These are phyloP conservation scores for Bucorvus abyssinicus DNA, from an alignment of 2,797 vertebrate genomes.

Conservation along the genomic window DNA sequence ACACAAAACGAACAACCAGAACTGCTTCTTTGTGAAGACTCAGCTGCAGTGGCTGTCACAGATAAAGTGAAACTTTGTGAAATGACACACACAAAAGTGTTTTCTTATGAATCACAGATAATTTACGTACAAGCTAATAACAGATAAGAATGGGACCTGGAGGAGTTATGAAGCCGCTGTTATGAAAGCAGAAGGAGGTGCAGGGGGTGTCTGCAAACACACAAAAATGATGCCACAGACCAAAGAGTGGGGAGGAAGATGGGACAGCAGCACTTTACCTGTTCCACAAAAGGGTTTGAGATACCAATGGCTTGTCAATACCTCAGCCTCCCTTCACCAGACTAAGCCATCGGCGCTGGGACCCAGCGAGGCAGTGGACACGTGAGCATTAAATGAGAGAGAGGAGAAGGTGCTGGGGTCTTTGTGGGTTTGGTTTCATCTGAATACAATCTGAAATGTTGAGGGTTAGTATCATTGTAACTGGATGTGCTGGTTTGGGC, in stretches of 20 bases:
- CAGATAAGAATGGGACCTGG: background rate
- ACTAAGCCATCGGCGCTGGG: background rate
- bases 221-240: background rate
- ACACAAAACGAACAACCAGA: background rate
- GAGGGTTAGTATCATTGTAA: background rate
- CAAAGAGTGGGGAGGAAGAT: background rate
- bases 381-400: background rate
- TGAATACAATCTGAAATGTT: background rate
- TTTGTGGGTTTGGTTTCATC: no score
- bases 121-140: background rate
- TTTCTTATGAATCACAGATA: background rate
- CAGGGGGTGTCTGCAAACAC: background rate
- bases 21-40: background rate
- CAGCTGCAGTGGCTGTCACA: background rate
- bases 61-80: background rate
- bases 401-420: background rate
- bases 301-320: no score
- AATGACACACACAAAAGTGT: background rate
- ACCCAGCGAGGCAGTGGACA: background rate
- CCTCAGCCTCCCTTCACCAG: no score
- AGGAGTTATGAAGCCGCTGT: background rate
- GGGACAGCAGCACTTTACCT: background rate
- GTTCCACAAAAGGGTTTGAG: background rate
- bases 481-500: background rate
- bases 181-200: background rate